Base-by-base conservation (phyloP, 2,888 invertebrate species). In the Copidosoma aretas region DNA sequence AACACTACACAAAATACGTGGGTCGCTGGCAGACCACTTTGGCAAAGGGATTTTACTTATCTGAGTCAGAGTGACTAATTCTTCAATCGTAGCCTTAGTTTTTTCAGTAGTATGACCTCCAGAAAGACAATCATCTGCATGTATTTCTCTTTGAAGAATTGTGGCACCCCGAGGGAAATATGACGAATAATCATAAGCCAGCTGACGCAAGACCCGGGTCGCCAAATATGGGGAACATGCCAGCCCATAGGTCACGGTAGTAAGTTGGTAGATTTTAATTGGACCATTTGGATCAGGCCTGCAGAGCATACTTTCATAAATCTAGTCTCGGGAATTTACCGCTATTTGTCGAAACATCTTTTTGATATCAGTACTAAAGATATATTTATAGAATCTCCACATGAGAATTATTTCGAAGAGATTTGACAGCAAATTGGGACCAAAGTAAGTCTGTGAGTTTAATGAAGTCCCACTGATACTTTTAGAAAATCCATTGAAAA, bases 221-320 rank as follows among this genome's bases (percentile, higher is more conserved):
- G 58, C 41, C 19, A 41, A 41, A 14, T 39, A 58, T 8, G 58
- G 58, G 5, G 58, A 58, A n/a, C 58, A 41, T 2, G 58, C 43
- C 39, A 58, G 58, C 4, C 41, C 58, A 19, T 58, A 58, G 1
- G 41, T 39, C 1, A 58, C 58, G 4, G 58, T 58, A 21, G 1
- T 14, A 1, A 58, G 41, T 8, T 5, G 8, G 8, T 32, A 32
- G 8, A n/a, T n/a, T n/a, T n/a, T n/a, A n/a, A n/a, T n/a, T n/a
- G n/a, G n/a, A n/a, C n/a, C n/a, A n/a, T n/a, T 32, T 8, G 32
- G 32, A 3, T 32, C 32, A 8, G 32, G 32, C 8, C 32, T 3
- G 4, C 32, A 21, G 1, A n/a, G 14, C 15, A 58, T 5, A 21
- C 8, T 4, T 41, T 39, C 1, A 39, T n/a, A 19, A 8, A 19